Evolutionary conservation across 1,140 invertebrate species (phyloP).

Genomic region (Diorhabda carinulata): DNA sequence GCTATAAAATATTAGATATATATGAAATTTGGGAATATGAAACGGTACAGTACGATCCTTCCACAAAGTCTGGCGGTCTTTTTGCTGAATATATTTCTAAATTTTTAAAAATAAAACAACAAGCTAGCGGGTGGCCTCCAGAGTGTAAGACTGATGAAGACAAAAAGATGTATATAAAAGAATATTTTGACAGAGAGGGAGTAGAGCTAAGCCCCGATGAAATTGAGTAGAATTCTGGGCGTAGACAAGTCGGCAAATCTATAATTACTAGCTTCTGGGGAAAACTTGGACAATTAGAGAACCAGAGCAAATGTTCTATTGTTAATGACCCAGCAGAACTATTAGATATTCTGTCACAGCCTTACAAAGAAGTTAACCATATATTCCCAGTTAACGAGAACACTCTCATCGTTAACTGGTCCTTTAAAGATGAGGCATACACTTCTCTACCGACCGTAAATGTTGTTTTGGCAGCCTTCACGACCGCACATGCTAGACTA

Average conservation of each 20-base stretch:
- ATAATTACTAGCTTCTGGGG: constrained; percentile 27
- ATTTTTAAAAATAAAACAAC: constrained; percentile 45
- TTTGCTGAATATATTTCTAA: constrained; percentile 40
- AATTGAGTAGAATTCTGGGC: constrained; percentile 19
- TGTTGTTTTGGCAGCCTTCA: too few relatives aligned
- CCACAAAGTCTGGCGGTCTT: constrained; percentile 25
- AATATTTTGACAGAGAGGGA: constrained; percentile 42
- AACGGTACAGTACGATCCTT: constrained; percentile 15
- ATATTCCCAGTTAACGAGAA: too few relatives aligned
- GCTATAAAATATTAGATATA: constrained; percentile 22
- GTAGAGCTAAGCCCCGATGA: constrained; percentile 37
- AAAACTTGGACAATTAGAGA: constrained; percentile 23
- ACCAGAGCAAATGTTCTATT: background rate
- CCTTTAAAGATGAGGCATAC: too few relatives aligned
- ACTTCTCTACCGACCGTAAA: too few relatives aligned
- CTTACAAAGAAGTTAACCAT: too few relatives aligned
- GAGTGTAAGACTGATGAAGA: constrained; percentile 34
- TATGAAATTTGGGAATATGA: constrained; percentile 26
- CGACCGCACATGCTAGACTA: too few relatives aligned
- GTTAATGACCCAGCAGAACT: too few relatives aligned
- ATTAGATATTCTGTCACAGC: too few relatives aligned
- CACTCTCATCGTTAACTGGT: too few relatives aligned
- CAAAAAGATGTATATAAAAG: constrained; percentile 23
- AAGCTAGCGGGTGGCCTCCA: constrained; percentile 40
- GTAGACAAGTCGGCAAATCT: constrained; percentile 18